A percentile compares a stretch with the other conserved stretches of the same genome.
These are phyloP conservation scores for Chalcosyrphus nemorum DNA, from an alignment of 2,888 invertebrate genomes.

Conservation along the genomic window DNA sequence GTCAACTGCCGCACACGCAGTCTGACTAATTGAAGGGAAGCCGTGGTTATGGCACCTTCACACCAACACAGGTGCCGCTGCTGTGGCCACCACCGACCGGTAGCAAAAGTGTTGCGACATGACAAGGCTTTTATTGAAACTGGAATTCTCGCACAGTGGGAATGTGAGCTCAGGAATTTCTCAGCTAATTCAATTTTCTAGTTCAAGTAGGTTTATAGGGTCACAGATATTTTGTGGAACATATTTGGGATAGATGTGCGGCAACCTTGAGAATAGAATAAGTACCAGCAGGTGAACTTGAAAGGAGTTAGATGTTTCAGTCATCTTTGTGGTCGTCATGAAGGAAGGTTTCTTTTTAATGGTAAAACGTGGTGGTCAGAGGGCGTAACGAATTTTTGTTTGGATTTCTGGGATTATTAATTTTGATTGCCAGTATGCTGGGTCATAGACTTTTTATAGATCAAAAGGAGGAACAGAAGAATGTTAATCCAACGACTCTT, in stretches of 20 bases:
- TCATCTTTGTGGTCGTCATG: too few relatives aligned
- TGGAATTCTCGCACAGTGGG: slow-evolving; percentile 35
- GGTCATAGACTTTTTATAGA: too few relatives aligned
- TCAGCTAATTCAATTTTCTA: slow-evolving; percentile 65
- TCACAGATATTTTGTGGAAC: slow-evolving; percentile 55
- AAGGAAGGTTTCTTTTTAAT: too few relatives aligned
- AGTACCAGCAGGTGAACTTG: neutral
- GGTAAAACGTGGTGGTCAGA: too few relatives aligned
- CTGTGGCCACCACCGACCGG: slow-evolving; percentile 4
- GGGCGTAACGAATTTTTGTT: too few relatives aligned
- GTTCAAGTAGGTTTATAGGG: slow-evolving; percentile 51
- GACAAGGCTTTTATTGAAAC: slow-evolving; percentile 42
- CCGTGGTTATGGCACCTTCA: slow-evolving; percentile 58
- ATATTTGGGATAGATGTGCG: slow-evolving; percentile 44
- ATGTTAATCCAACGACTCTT: too few relatives aligned
- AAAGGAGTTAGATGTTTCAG: too few relatives aligned
- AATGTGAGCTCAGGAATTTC: slow-evolving; percentile 40
- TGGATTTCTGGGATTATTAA: too few relatives aligned
- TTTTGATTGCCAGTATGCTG: too few relatives aligned
- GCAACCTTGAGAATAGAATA: slow-evolving; percentile 31
- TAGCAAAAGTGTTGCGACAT: slow-evolving; percentile 18
- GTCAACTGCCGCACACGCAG: slow-evolving; percentile 72
- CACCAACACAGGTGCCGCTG: slow-evolving; percentile 49
- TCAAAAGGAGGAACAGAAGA: too few relatives aligned
- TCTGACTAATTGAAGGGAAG: slow-evolving; percentile 70